These are phyloP conservation scores for Platanista minor DNA, from an alignment of 2,113 vertebrate species.

Conservation along the genomic window DNA sequence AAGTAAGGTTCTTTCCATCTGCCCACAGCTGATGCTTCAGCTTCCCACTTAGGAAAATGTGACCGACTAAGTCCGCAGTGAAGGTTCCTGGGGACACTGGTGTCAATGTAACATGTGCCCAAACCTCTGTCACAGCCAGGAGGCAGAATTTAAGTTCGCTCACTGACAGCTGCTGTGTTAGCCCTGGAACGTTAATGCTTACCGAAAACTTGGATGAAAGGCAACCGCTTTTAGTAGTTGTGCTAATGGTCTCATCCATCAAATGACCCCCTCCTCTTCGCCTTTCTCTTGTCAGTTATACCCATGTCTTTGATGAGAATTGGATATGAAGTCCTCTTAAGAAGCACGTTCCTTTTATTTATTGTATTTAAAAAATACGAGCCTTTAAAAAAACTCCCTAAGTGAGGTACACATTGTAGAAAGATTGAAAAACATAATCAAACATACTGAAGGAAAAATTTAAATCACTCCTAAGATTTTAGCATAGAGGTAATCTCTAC, in stretches of 20 bases:
- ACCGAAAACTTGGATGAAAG: not conserved
- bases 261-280: not conserved
- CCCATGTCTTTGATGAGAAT: slow-evolving; percentile 22
- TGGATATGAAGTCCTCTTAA: slow-evolving; percentile 26
- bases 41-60: slow-evolving; percentile 48
- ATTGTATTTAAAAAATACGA: not conserved
- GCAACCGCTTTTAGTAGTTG: slow-evolving; percentile 42
- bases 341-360: not conserved
- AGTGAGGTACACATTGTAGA: not conserved
- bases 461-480: slow-evolving; percentile 1
- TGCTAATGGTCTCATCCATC: slow-evolving; percentile 20
- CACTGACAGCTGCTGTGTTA: slow-evolving; percentile 55
- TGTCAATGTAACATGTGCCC: not conserved
- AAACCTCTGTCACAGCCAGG: not conserved
- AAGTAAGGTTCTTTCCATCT: not conserved
- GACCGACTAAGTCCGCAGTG: not conserved
- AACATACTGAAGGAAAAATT: not conserved
- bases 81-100: slow-evolving; percentile 39
- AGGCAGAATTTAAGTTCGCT: not conserved
- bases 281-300: not conserved
- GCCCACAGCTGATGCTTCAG: not conserved
- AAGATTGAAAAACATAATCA: not conserved
- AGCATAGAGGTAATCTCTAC: not conserved
- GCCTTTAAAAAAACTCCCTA: not conserved
- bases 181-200: slow-evolving; percentile 64